phyloP scores from a whole-genome alignment of 2,113 vertebrate genomes.

The Pseudorhombus dupliciocellatus region DNA sequence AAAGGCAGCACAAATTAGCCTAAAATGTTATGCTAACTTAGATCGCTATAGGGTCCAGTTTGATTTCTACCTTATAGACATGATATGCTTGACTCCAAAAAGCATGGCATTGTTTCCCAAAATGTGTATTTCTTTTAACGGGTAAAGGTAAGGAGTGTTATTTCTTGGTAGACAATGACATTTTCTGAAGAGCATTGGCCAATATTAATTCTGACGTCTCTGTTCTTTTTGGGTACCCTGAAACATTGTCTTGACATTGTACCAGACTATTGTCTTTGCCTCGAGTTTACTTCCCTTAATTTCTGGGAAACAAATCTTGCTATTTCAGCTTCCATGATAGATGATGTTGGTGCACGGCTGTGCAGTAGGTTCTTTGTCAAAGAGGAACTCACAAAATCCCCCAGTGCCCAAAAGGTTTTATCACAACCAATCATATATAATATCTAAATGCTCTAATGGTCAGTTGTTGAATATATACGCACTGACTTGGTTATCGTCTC shows the following conservation, averaged over 20 bases:
- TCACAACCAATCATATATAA: neutral
- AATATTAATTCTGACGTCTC: neutral
- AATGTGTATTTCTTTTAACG: neutral
- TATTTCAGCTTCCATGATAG: neutral
- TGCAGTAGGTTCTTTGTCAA: neutral
- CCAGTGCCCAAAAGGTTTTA: neutral
- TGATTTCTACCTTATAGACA: neutral
- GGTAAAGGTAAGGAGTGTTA: neutral
- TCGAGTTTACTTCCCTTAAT: neutral
- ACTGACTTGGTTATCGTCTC: conserved; percentile 1
- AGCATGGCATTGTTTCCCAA: neutral
- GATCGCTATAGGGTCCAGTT: neutral
- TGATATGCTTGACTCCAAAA: neutral
- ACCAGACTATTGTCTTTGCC: neutral
- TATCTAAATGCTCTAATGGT: conserved; percentile 15
- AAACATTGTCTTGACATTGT: conserved; percentile 4
- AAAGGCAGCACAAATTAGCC: too few species aligned
- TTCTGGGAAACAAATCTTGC: conserved; percentile 1
- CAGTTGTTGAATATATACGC: conserved; percentile 9
- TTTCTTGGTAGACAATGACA: neutral
- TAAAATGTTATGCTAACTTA: neutral
- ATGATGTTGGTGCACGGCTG: neutral
- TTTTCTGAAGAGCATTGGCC: neutral
- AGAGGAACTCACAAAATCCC: neutral
- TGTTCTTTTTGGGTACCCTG: neutral